A percentile compares a stretch with the other conserved stretches of the same genome.
These are phyloP conservation scores for Acipenser oxyrinchus DNA, from an alignment of 2,797 vertebrate genomes.

Conservation along the genomic window DNA sequence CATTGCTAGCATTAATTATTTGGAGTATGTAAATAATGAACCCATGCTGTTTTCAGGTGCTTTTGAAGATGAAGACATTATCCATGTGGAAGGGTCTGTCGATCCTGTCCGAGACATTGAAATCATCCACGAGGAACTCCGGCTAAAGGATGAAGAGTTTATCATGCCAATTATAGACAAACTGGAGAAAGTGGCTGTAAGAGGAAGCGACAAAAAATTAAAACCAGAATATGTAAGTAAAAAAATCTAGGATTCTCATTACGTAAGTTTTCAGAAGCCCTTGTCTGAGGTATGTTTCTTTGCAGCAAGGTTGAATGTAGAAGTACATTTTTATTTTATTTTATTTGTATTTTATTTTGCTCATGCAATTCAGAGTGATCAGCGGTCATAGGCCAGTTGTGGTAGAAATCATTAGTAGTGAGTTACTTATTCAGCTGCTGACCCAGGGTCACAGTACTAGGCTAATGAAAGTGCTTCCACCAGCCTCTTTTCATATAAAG, in stretches of 20 bases:
- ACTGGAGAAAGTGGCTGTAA: conserved; percentile 87
- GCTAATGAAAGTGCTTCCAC: conserved; percentile 66
- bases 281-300: not conserved
- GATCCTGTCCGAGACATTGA: conserved; percentile 82
- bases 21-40: no score
- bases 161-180: conserved; percentile 83
- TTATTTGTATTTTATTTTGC: conserved; percentile 33
- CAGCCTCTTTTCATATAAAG: conserved; percentile 62
- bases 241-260: conserved; percentile 33
- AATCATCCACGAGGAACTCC: conserved; percentile 82
- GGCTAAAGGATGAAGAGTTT: conserved; percentile 90
- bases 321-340: conserved; percentile 53
- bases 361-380: conserved; percentile 63
- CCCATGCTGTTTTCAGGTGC: conserved; percentile 63
- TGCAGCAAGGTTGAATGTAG: conserved; percentile 27
- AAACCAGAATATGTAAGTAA: conserved; percentile 95
- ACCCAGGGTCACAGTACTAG: conserved; percentile 51
- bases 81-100: conserved; percentile 90
- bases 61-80: conserved; percentile 96
- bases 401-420: conserved; percentile 72
- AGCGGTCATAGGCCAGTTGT: conserved; percentile 63
- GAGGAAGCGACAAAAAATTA: conserved; percentile 85
- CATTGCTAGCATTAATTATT: no score
- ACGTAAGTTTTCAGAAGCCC: conserved; percentile 37
- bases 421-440: conserved; percentile 68